A percentile compares a stretch with the other conserved stretches of the same genome.
Evolutionary conservation across 1,140 invertebrate genomes (phyloP).

Genomic region (Leptinotarsa lineolata): DNA sequence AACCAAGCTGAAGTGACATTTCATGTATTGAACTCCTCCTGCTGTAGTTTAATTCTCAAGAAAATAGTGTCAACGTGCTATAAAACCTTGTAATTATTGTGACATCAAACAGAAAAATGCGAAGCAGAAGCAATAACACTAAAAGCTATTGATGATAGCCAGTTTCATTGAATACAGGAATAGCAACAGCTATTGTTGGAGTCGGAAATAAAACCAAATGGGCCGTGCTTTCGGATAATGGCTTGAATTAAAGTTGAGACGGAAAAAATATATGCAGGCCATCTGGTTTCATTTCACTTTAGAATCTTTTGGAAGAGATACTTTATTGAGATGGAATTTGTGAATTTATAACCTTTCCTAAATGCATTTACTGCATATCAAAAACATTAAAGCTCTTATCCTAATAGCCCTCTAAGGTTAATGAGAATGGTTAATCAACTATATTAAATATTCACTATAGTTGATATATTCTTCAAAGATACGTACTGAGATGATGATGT

Average conservation of each 20-base stretch:
- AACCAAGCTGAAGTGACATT: no score
- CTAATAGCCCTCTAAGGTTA: no score
- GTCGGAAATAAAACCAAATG: constrained; percentile 46
- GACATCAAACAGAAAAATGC: constrained; percentile 26
- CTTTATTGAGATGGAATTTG: background rate
- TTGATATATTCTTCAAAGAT: no score
- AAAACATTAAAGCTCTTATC: background rate
- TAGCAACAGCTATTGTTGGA: constrained; percentile 39
- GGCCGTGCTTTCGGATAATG: constrained; percentile 43
- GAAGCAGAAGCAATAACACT: constrained; percentile 38
- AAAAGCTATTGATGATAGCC: constrained; percentile 41
- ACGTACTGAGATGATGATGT: no score
- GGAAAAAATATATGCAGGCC: constrained; percentile 44
- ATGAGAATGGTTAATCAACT: no score
- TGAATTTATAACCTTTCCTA: background rate
- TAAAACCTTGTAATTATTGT: constrained; percentile 5
- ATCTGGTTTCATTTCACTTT: constrained; percentile 46
- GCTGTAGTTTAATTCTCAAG: background rate
- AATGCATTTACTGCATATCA: constrained; percentile 9
- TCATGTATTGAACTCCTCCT: background rate
- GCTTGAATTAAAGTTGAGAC: constrained; percentile 43
- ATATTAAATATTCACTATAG: no score
- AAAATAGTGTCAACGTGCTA: background rate
- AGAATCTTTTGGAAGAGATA: background rate
- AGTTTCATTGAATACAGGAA: constrained; percentile 39